Evolutionary conservation across 2,113 vertebrate species (phyloP).

Genomic region (Willisornis vidua): DNA sequence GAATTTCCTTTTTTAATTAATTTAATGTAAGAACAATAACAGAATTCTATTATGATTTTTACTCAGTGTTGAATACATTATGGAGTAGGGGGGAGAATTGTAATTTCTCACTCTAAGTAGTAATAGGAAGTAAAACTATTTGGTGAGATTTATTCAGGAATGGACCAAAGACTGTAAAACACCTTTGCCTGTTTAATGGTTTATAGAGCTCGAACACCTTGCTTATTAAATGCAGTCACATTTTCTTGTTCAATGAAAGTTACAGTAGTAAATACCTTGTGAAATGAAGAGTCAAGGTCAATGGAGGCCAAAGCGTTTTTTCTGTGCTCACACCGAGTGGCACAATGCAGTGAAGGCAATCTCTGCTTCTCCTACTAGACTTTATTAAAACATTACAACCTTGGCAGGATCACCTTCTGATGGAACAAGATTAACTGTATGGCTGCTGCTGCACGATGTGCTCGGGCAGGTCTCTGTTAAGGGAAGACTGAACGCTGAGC

Average conservation of each 20-base stretch:
- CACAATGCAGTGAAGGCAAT: not conserved
- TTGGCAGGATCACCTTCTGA: conserved; percentile 58
- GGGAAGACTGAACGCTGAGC: conserved; percentile 11
- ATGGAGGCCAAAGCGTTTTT: conserved; percentile 18
- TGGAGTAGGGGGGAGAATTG: not conserved
- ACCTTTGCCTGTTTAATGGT: conserved; percentile 47
- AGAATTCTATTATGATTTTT: not conserved
- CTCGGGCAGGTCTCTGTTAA: conserved; percentile 19
- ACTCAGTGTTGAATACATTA: conserved; percentile 3
- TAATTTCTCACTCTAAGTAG: not conserved
- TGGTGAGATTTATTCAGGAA: conserved; percentile 55
- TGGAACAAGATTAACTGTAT: conserved; percentile 51
- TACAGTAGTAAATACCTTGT: conserved; percentile 44
- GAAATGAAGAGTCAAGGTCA: conserved; percentile 56
- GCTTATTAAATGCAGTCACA: conserved; percentile 56
- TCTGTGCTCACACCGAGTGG: not conserved
- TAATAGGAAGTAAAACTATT: conserved; percentile 7
- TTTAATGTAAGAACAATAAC: conserved; percentile 12
- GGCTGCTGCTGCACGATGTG: not conserved
- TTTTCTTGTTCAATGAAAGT: conserved; percentile 47
- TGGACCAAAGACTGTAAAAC: conserved; percentile 32
- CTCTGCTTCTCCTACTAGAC: conserved; percentile 21
- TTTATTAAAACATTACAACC: conserved; percentile 63
- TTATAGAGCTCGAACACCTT: conserved; percentile 56
- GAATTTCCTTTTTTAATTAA: not conserved